Evolutionary conservation across 2,113 vertebrate species (phyloP).

Genomic region (Procavia capensis): DNA sequence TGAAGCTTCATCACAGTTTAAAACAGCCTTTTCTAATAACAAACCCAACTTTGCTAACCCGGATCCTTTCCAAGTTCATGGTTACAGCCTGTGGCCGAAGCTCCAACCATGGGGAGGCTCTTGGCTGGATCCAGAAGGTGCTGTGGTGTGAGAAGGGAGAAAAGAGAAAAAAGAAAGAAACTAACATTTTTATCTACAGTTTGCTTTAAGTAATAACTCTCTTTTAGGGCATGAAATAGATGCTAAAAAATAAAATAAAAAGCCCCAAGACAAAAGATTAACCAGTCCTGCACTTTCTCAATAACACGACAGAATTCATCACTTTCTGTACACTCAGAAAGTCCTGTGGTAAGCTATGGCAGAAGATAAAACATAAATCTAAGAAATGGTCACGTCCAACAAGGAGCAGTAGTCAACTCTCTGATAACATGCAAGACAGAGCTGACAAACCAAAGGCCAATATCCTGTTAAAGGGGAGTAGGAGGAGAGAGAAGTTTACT

Average conservation of each 20-base stretch:
- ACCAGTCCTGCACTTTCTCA: not conserved
- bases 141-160: not conserved
- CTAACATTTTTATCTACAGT: not conserved
- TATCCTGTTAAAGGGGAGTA: not conserved
- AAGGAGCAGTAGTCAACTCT: not conserved
- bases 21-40: not conserved
- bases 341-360: not conserved
- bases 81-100: not conserved
- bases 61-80: not conserved
- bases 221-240: not conserved
- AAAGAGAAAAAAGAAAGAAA: not conserved
- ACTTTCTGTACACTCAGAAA: not conserved
- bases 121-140: not conserved
- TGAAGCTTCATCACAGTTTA: conserved; percentile 3
- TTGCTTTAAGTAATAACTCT: not conserved
- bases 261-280: not conserved
- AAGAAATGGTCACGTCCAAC: not conserved
- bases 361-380: not conserved
- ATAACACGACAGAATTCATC: not conserved
- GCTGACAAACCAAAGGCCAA: not conserved
- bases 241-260: not conserved
- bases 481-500: not conserved
- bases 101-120: not conserved
- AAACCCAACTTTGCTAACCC: not conserved
- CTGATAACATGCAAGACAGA: not conserved